Base-by-base conservation (phyloP, 2,888 invertebrate genomes). In the Pheosia gnoma region DNA sequence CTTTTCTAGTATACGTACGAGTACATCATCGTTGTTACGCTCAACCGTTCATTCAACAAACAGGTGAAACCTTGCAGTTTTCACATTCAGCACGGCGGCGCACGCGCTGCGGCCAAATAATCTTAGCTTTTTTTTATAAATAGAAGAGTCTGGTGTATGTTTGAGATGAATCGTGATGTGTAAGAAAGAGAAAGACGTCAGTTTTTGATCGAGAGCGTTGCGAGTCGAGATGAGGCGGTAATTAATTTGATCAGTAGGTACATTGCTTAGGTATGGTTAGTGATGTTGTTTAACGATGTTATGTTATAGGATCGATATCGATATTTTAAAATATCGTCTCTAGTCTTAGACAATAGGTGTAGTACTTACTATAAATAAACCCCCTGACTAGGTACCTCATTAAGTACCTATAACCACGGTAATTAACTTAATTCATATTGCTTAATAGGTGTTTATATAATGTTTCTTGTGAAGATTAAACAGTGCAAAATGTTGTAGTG, bases 221-320 rank as follows among this genome's bases (percentile, higher is more conserved):
- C 79, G 74, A 75, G 79, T 81, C 80, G 85, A 91, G 89, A 89
- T 90, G 89, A 89, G 88, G 85, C 84, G 82, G 88, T 92, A 92
- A 93, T 92, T 92, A 91, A 93, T 91, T 92, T 91, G 91, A 92
- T 91, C 91, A 90, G 88, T 80, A 80, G 80, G 81, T 89, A 88
- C 85, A 84, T 85, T 85, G 80, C 78, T 78, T 84, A 82, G 81
- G 82, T 80, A 78, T 77, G 66, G 71, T 66, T 83, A 87, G 87
- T 82, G 86, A 77, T 76, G 88, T 62, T 25, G 7, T 13, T 49
- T 62, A 75, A 80, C 82, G 78, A 79, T 81, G 55, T 57, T 72
- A 79, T 73, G 63, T 64, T 61, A 65, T 55, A 63, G 59, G 64
- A 57, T 56, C 56, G 36, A 45, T 57, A 45, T 55, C 56, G 57